A percentile compares a stretch with the other conserved stretches of the same genome.
These are phyloP conservation scores for Vultur gryphus DNA, from an alignment of 2,797 vertebrate genomes.

Conservation along the genomic window DNA sequence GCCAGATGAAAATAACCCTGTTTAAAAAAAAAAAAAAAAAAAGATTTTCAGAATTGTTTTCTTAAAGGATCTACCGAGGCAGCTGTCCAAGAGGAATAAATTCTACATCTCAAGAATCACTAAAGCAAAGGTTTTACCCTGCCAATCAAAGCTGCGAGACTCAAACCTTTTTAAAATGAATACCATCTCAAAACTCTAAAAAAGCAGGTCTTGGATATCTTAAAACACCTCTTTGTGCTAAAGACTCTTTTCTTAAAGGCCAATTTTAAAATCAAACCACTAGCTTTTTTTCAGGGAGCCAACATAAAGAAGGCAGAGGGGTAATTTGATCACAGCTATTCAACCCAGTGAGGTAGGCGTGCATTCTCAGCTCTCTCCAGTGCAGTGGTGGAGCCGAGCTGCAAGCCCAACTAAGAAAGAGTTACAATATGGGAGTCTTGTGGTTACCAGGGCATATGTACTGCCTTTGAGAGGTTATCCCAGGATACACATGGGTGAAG, in stretches of 20 bases:
- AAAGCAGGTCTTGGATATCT: not conserved
- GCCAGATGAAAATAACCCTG: not conserved
- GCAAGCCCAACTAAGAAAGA: not conserved
- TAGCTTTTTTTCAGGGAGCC: not conserved
- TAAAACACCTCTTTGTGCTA: not conserved
- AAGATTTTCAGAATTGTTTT: not conserved
- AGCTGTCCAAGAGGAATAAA: not conserved
- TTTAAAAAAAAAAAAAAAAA: not conserved
- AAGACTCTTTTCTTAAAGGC: not conserved
- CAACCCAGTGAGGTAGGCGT: not conserved
- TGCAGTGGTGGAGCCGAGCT: not conserved
- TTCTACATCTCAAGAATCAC: not conserved
- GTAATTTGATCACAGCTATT: not conserved
- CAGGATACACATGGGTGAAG: not conserved
- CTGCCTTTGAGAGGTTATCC: not conserved
- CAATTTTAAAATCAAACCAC: not conserved
- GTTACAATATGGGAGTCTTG: not conserved
- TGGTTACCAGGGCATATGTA: not conserved
- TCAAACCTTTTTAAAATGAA: not conserved
- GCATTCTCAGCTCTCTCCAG: not conserved
- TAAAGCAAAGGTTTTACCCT: not conserved
- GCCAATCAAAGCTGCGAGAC: not conserved
- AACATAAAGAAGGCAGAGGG: not conserved
- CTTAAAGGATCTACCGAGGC: not conserved
- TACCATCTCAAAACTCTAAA: not conserved